Percentiles rank a stretch among this genome's conserved stretches.
Evolutionary conservation across 2,797 vertebrate species (phyloP).

Genomic region (Pterois miles): DNA sequence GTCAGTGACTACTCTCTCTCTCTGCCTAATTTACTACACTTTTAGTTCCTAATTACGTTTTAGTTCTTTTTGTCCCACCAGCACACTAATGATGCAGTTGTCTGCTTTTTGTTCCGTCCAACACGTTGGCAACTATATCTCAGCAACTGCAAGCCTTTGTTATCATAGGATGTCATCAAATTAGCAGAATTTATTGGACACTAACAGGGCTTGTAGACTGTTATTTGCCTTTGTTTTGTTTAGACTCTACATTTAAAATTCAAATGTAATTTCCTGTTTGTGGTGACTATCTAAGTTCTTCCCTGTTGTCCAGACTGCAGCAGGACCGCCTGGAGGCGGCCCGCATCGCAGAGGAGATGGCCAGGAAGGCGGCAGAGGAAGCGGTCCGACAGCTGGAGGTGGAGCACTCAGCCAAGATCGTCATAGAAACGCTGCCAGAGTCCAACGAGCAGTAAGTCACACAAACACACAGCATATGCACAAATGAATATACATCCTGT

Average conservation of each 20-base stretch:
- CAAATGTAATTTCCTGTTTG: no score
- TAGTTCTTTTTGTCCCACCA: not conserved
- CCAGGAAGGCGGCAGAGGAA: conserved; percentile 75
- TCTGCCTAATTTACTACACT: not conserved
- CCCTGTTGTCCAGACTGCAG: conserved; percentile 64
- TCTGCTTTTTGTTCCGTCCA: not conserved
- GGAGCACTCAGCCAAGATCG: conserved; percentile 66
- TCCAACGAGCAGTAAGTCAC: conserved; percentile 74
- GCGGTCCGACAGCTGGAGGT: conserved; percentile 72
- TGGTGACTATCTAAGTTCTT: not conserved
- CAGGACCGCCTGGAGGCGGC: conserved; percentile 74
- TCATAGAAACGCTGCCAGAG: conserved; percentile 65
- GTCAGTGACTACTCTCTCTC: conserved; percentile 40
- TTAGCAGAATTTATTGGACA: not conserved
- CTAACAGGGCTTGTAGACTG: no score
- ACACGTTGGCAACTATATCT: no score
- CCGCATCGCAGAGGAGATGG: conserved; percentile 74
- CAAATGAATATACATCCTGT: not conserved
- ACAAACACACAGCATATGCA: not conserved
- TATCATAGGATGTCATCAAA: not conserved
- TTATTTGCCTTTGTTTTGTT: not conserved
- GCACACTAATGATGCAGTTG: not conserved
- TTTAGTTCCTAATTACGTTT: no score
- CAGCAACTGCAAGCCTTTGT: no score
- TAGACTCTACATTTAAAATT: no score